Percentiles rank a stretch among this genome's conserved stretches.
phyloP scores from a whole-genome alignment of 2,113 vertebrate genomes.

The Benitochromis conjunctus region DNA sequence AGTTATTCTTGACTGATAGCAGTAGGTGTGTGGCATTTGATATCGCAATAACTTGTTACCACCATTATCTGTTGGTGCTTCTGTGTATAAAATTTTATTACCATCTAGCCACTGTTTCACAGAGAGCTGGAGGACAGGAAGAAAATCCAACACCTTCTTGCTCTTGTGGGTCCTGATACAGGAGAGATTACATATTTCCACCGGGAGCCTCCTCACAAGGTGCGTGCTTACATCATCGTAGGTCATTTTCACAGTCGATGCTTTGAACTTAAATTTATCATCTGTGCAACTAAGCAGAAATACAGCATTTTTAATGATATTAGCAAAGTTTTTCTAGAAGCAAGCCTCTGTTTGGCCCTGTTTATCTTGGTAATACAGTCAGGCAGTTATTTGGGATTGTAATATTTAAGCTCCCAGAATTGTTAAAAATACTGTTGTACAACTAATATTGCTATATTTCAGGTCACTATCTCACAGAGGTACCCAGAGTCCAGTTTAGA shows the following conservation, averaged over 20 bases:
- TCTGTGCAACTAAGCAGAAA: background rate
- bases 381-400: background rate
- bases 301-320: background rate
- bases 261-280: background rate
- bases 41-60: background rate
- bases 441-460: background rate
- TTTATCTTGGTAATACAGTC: background rate
- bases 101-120: background rate
- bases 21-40: background rate
- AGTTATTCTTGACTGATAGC: background rate
- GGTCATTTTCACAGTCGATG: background rate
- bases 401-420: background rate
- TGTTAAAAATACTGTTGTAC: background rate
- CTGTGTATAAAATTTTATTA: background rate
- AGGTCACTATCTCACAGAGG: slow-evolving; percentile 85
- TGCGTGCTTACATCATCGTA: background rate
- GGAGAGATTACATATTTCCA: slow-evolving; percentile 92
- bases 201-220: slow-evolving; percentile 90
- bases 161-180: slow-evolving; percentile 80
- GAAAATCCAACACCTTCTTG: slow-evolving; percentile 90
- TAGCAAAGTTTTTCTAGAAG: background rate
- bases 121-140: slow-evolving; percentile 94
- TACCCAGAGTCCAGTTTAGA: slow-evolving; percentile 45
- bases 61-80: background rate
- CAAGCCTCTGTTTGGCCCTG: background rate